Evolutionary conservation across 2,888 invertebrate genomes (phyloP).

Genomic region (Drosophila tripunctata): DNA sequence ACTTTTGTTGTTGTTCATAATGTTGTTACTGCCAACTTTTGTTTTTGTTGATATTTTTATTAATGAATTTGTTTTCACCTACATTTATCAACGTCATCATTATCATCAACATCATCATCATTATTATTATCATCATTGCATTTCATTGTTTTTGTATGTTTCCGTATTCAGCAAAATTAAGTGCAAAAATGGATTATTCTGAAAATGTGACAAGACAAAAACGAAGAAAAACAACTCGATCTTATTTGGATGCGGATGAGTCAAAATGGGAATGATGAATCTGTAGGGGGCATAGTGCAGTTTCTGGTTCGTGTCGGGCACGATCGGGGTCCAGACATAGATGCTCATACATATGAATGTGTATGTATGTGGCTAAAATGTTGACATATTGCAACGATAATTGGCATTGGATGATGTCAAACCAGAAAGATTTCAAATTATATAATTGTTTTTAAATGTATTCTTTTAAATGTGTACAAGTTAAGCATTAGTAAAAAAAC

Average conservation of each 20-base stretch:
- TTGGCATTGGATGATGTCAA: conserved; percentile 41
- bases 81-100: conserved; percentile 32
- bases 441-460: conserved; percentile 5
- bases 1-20: conserved; percentile 21
- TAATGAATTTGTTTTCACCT: conserved; percentile 41
- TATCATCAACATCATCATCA: no score
- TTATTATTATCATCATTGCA: conserved; percentile 33
- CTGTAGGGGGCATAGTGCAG: conserved; percentile 32
- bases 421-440: conserved; percentile 17
- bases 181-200: conserved; percentile 58
- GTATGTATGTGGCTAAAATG: conserved; percentile 27
- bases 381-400: conserved; percentile 17
- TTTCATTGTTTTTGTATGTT: conserved; percentile 22
- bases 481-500: no score
- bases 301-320: conserved; percentile 24
- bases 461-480: background rate
- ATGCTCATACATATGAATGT: conserved; percentile 12
- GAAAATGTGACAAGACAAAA: conserved; percentile 38
- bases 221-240: conserved; percentile 14
- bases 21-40: conserved; percentile 14
- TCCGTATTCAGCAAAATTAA: conserved; percentile 57
- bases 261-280: conserved; percentile 29
- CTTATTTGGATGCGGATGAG: conserved; percentile 32
- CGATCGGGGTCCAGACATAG: conserved; percentile 17
- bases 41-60: conserved; percentile 51